Base-by-base conservation (phyloP, 2,113 vertebrate genomes). In the Alligator mississippiensis region DNA sequence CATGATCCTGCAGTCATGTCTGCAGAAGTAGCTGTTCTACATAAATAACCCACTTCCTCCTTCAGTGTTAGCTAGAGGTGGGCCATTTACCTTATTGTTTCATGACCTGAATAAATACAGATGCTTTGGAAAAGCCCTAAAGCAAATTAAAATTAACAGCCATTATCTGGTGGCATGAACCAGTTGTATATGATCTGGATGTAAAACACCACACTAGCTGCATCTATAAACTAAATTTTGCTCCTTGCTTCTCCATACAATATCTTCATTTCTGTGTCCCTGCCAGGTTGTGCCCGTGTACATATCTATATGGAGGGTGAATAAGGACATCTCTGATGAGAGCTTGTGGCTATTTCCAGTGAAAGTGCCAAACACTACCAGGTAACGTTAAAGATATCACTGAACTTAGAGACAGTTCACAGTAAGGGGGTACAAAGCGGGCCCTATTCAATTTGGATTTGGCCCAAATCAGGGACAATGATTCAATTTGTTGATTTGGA, bases 271-370 rank as follows among this genome's bases (percentile, higher is more conserved):
- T n/a, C 25, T 61, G 0, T 0, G 21, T 59, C 55, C 77, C 77
- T 11, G 55, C 25, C 27, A 6, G 1, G 3, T 54, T 21, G 16
- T 1, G 4, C 34, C n/a, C 19, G 3, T 0, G 5, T 25, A 57
- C 28, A 78, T 19, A 19, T 89, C 61, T 30, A 59, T 27, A 24
- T 3, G 17, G 76, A 64, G 77, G 66, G n/a, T 19, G 38, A 59
- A 0, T 9, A 9, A 74, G 57, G 57, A 81, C 6, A 2, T 24
- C 70, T 68, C 85, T 1, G 12, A 55, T 62, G 80, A 66, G 14
- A 15, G 4, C 13, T 76, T 28, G 25, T 15, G 19, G 54, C 11
- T 0, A 1, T 10, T 28, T 77, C 77, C 57, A 59, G 72, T 30
- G 38, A 2, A 2, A 58, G 16, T 72, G 60, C 4, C 15, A 24